Conservation (phyloP, 2,888 invertebrate species). For the Caenorhabditis doughertyi region DNA sequence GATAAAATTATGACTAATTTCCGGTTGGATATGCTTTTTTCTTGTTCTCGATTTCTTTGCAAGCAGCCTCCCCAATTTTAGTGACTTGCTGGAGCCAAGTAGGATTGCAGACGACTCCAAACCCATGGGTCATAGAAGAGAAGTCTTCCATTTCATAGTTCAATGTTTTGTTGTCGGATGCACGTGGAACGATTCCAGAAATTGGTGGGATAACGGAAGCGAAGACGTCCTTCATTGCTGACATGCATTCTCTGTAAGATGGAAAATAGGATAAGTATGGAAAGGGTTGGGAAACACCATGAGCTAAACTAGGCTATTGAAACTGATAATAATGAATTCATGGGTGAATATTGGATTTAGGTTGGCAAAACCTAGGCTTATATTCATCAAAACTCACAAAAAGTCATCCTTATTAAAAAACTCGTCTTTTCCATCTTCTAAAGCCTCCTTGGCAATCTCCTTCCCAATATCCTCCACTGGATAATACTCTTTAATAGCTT, state of each 20-base stretch:
- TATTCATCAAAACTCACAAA: conserved; percentile 12
- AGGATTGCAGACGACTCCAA: background rate
- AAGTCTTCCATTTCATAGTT: background rate
- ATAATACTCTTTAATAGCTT: background rate
- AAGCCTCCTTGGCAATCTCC: background rate
- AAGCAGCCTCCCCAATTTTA: no score
- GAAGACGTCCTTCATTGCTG: background rate
- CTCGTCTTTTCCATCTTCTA: background rate
- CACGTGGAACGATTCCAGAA: background rate
- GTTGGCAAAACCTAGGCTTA: no score
- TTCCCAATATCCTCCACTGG: background rate
- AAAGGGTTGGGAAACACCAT: no score
- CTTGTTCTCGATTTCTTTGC: no score
- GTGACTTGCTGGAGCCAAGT: background rate
- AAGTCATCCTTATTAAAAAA: background rate
- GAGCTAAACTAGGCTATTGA: no score
- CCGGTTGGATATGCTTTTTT: no score
- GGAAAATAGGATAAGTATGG: background rate
- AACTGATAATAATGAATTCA: no score
- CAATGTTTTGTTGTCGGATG: background rate
- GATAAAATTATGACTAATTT: no score
- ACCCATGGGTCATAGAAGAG: conserved; percentile 2
- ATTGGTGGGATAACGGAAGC: background rate
- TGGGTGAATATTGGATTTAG: no score
- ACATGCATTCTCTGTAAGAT: background rate